A percentile compares a stretch with the other conserved stretches of the same genome.
phyloP scores from a whole-genome alignment of 2,888 invertebrate species.

The Leptura quadrifasciata region DNA sequence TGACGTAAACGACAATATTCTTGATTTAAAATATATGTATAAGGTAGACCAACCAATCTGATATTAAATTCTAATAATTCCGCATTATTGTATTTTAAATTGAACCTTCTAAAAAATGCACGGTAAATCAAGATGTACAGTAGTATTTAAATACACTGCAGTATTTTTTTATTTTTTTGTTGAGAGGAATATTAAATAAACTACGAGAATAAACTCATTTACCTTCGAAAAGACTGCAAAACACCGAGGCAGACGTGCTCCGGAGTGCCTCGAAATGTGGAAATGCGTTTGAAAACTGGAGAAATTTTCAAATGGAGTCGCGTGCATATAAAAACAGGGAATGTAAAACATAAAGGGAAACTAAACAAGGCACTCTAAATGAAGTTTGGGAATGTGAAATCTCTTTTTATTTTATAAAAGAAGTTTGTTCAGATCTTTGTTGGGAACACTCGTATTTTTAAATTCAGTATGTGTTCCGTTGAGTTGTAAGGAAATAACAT shows the following conservation, averaged over 20 bases:
- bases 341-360: constrained; percentile 46
- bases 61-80: no score
- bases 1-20: no score
- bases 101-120: no score
- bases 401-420: constrained; percentile 55
- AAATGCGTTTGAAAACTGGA: constrained; percentile 22
- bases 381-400: constrained; percentile 56
- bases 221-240: neutral
- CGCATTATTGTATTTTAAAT: no score
- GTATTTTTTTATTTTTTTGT: neutral
- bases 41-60: no score
- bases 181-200: constrained; percentile 13
- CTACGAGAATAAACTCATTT: constrained; percentile 21
- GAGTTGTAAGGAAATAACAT: constrained; percentile 46
- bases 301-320: constrained; percentile 31
- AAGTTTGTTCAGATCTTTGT: constrained; percentile 52
- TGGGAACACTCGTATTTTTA: constrained; percentile 47
- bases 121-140: neutral
- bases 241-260: constrained; percentile 18
- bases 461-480: constrained; percentile 48
- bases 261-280: constrained; percentile 5
- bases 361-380: constrained; percentile 53
- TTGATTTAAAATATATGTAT: no score
- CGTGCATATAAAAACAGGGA: constrained; percentile 38
- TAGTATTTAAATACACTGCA: constrained; percentile 2